Conservation (phyloP, 2,113 vertebrate genomes). For the Eudyptes chrysolophus region DNA sequence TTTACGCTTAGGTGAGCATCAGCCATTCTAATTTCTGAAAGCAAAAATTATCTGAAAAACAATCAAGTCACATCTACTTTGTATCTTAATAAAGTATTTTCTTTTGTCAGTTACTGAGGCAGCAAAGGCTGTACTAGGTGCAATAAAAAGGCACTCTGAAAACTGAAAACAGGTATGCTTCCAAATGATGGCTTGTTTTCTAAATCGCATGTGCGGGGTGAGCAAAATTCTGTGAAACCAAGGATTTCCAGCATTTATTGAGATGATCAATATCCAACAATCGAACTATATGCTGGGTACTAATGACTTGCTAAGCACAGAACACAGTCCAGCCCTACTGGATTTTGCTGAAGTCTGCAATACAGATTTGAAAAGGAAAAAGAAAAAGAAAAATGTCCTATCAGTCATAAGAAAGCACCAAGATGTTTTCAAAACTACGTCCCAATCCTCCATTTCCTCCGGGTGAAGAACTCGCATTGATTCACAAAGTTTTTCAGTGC, state of each 20-base stretch:
- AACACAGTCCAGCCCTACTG: not conserved
- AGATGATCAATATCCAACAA: not conserved
- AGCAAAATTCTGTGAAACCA: not conserved
- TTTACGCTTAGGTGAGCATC: slow-evolving; percentile 66
- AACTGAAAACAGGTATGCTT: not conserved
- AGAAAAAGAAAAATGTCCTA: not conserved
- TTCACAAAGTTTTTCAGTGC: not conserved
- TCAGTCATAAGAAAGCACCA: not conserved
- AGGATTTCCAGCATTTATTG: not conserved
- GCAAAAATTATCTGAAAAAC: slow-evolving; percentile 50
- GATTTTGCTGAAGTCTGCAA: not conserved
- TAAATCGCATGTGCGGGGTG: not conserved
- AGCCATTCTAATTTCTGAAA: slow-evolving; percentile 78
- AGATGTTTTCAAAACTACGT: not conserved
- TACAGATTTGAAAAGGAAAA: not conserved
- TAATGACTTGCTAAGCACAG: not conserved
- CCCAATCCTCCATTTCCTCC: not conserved
- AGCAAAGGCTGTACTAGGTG: not conserved
- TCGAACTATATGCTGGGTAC: not conserved
- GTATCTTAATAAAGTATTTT: not conserved
- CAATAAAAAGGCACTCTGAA: not conserved
- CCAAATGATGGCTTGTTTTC: not conserved
- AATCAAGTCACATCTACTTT: slow-evolving; percentile 32
- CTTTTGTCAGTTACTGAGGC: not conserved
- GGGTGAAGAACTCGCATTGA: not conserved